Conservation (phyloP, 2,797 vertebrate species). For the Pygocentrus nattereri region DNA sequence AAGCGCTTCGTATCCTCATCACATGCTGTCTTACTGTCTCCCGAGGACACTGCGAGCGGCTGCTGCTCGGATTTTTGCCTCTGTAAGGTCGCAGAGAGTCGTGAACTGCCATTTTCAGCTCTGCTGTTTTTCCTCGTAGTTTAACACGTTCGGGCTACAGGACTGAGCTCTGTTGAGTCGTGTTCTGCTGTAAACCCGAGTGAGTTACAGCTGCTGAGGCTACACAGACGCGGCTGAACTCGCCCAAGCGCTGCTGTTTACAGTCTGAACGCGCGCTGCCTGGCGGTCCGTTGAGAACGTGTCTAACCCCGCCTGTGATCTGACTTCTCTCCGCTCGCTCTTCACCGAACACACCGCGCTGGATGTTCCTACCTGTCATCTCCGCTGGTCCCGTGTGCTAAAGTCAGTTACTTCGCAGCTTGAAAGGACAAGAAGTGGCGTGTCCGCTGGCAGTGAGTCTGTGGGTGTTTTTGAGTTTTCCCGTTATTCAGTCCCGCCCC, state of each 20-base stretch:
- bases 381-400: neutral
- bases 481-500: slow-evolving; percentile 19
- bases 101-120: too few relatives aligned
- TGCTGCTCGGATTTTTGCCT: too few relatives aligned
- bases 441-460: neutral
- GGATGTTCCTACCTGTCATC: neutral
- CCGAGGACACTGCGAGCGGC: too few relatives aligned
- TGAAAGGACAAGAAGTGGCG: neutral
- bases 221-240: neutral
- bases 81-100: too few relatives aligned
- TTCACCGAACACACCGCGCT: too few relatives aligned
- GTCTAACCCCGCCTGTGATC: neutral
- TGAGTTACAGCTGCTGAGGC: neutral
- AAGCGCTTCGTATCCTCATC: too few relatives aligned
- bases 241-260: neutral
- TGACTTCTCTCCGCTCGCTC: neutral
- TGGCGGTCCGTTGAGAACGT: neutral
- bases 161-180: too few relatives aligned
- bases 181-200: too few relatives aligned
- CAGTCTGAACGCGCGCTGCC: neutral
- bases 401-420: neutral
- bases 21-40: too few relatives aligned
- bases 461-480: neutral
- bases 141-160: too few relatives aligned
- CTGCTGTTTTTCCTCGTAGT: too few relatives aligned